Evolutionary conservation across 2,113 vertebrate species (phyloP).

Genomic region (Numida meleagris): DNA sequence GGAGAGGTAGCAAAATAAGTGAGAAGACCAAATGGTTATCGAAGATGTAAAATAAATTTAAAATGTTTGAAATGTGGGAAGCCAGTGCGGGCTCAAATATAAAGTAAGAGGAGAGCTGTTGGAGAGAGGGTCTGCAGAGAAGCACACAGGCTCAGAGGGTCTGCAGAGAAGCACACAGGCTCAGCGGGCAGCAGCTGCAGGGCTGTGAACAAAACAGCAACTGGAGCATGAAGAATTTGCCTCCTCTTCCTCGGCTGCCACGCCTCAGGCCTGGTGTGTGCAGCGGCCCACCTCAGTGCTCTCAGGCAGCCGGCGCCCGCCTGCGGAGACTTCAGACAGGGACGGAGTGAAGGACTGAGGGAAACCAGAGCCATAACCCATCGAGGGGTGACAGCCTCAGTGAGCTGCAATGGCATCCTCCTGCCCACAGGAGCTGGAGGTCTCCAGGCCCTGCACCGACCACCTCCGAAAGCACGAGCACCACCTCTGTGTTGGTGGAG

Average conservation of each 20-base stretch:
- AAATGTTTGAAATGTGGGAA: background rate
- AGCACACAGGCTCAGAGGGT: background rate
- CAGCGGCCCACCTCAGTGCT: background rate
- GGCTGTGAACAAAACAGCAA: background rate
- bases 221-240: background rate
- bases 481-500: background rate
- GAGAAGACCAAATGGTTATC: background rate
- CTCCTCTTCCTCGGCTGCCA: background rate
- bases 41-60: background rate
- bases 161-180: too few species aligned
- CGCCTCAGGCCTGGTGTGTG: fast-evolving
- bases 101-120: background rate
- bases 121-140: too few species aligned
- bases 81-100: background rate
- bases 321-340: fast-evolving
- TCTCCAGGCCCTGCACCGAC: fast-evolving
- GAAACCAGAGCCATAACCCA: background rate
- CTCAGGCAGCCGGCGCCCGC: background rate
- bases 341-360: background rate
- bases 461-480: background rate
- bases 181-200: background rate
- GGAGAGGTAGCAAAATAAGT: background rate
- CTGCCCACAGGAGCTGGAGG: background rate
- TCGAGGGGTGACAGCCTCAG: background rate
- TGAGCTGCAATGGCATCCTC: too few species aligned